A percentile compares a stretch with the other conserved stretches of the same genome.
phyloP scores from a whole-genome alignment of 2,888 invertebrate genomes.

The Cylloceria caligata region DNA sequence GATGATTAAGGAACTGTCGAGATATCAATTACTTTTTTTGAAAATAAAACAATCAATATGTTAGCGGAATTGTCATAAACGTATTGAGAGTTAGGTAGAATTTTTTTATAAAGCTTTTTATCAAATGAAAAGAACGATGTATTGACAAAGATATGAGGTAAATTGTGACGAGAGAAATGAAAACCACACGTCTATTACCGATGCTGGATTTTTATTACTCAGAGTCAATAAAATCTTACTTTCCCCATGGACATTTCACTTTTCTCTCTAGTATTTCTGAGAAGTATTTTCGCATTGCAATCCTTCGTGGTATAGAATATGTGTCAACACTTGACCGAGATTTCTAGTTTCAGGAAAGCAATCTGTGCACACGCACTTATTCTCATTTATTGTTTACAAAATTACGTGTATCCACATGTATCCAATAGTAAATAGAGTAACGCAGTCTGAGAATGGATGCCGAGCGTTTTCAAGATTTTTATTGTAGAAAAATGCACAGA shows the following conservation, averaged over 20 bases:
- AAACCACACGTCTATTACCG: neutral
- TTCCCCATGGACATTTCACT: neutral
- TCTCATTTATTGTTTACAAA: neutral
- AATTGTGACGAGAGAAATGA: too few species aligned
- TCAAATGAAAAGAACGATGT: too few species aligned
- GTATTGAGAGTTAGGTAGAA: too few species aligned
- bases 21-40: too few species aligned
- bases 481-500: neutral
- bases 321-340: neutral
- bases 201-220: neutral
- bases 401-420: too few species aligned
- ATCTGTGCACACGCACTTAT: neutral
- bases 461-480: neutral
- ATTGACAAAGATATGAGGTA: too few species aligned
- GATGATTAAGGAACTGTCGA: too few species aligned
- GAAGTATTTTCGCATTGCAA: neutral
- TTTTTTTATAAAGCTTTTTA: too few species aligned
- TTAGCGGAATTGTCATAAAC: too few species aligned
- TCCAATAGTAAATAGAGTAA: conserved; percentile 1
- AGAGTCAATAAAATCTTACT: neutral
- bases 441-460: neutral
- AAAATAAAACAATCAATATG: too few species aligned
- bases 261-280: neutral
- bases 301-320: neutral
- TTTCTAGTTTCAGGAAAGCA: neutral